Evolutionary conservation across 2,113 vertebrate genomes (phyloP).

Genomic region (Bothrops jararaca): DNA sequence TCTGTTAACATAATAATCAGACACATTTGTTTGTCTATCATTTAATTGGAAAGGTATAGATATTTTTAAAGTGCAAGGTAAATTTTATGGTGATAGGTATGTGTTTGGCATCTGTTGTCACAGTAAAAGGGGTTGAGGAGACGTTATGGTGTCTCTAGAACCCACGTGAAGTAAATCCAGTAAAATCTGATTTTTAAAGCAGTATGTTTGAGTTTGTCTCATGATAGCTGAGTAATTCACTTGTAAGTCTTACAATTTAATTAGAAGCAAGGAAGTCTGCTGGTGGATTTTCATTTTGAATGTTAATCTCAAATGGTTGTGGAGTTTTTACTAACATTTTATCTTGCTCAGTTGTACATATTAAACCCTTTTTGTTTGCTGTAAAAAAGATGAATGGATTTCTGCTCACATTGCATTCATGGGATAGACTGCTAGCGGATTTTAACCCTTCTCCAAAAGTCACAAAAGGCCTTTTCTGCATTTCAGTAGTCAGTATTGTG

Average conservation of each 20-base stretch:
- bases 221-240: neutral
- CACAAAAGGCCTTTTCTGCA: neutral
- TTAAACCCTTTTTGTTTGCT: neutral
- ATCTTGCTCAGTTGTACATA: neutral
- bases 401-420: neutral
- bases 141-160: neutral
- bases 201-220: neutral
- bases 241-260: conserved; percentile 1
- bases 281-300: neutral
- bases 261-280: neutral
- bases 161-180: neutral
- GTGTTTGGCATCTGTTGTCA: neutral
- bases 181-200: conserved; percentile 8
- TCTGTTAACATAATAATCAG: fast-evolving
- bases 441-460: neutral
- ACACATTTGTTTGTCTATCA: fast-evolving
- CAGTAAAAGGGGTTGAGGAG: neutral
- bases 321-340: neutral
- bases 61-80: neutral
- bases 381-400: neutral
- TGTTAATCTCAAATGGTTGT: neutral
- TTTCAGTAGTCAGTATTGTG: neutral
- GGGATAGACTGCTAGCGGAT: neutral
- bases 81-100: neutral
- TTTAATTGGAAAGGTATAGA: neutral